Conservation (phyloP, 2,888 invertebrate genomes). For the Patella ulyssiponensis region DNA sequence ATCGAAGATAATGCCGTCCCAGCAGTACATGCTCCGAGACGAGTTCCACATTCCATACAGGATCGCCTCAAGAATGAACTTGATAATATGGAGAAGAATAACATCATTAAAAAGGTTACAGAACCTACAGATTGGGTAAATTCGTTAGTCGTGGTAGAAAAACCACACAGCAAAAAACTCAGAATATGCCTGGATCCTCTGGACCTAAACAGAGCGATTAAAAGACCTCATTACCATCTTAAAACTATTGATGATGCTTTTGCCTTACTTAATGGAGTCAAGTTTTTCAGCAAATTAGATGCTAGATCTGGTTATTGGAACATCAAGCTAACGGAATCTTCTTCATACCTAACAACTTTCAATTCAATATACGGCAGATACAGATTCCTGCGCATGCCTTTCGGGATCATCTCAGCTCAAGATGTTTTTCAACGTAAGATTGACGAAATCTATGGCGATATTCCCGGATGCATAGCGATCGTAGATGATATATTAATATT, state of each 20-base stretch:
- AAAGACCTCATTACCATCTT: conserved; percentile 35
- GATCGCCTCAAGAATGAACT: background rate
- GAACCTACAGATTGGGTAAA: conserved; percentile 15
- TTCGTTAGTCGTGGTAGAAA: conserved; percentile 11
- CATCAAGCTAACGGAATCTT: conserved; percentile 18
- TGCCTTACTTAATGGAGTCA: conserved; percentile 12
- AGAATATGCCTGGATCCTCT: conserved; percentile 31
- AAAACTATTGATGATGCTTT: conserved; percentile 30
- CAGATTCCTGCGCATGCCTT: conserved; percentile 40
- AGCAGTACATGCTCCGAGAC: conserved; percentile 10
- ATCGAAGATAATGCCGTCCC: background rate
- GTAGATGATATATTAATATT: conserved; percentile 40
- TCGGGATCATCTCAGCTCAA: conserved; percentile 33
- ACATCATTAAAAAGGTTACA: background rate
- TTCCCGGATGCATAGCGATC: conserved; percentile 28
- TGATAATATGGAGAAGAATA: background rate
- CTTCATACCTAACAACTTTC: conserved; percentile 12
- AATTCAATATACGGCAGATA: conserved; percentile 32
- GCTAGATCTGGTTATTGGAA: conserved; percentile 26
- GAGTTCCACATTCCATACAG: background rate
- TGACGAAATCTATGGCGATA: conserved; percentile 32
- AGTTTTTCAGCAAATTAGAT: conserved; percentile 28
- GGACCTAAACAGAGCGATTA: conserved; percentile 39
- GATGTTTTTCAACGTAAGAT: conserved; percentile 39
- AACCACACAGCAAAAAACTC: conserved; percentile 4